Evolutionary conservation across 2,797 vertebrate species (phyloP).

Genomic region (Geotria australis): DNA sequence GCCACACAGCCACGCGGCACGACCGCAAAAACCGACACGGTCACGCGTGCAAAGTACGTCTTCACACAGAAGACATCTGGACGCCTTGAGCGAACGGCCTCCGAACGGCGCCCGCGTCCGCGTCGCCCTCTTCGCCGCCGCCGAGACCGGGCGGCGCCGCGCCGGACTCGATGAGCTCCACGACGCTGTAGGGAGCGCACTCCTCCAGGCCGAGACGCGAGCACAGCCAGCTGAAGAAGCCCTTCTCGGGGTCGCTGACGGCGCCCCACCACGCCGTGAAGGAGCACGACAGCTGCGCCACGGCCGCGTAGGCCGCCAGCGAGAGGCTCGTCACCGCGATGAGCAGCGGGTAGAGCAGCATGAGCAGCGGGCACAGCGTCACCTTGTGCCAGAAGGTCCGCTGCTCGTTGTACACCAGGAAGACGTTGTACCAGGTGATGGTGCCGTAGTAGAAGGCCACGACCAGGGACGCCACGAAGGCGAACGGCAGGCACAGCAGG

Average conservation of each 20-base stretch:
- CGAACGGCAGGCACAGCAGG: slow-evolving; percentile 43
- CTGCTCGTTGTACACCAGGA: slow-evolving; percentile 93
- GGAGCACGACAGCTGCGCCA: slow-evolving; percentile 78
- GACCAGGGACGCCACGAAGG: slow-evolving; percentile 68
- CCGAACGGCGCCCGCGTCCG: too few relatives aligned
- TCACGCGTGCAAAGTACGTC: too few relatives aligned
- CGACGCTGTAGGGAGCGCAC: slow-evolving; percentile 80
- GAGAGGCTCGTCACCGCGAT: slow-evolving; percentile 62
- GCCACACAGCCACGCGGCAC: too few relatives aligned
- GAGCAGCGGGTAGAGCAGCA: slow-evolving; percentile 80
- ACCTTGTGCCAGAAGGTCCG: slow-evolving; percentile 99
- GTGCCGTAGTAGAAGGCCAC: slow-evolving; percentile 95
- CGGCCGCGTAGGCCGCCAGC: slow-evolving; percentile 47
- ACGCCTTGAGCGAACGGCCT: too few relatives aligned
- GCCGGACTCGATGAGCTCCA: slow-evolving; percentile 60
- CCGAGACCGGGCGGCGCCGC: too few relatives aligned
- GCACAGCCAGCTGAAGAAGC: slow-evolving; percentile 89
- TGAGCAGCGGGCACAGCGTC: slow-evolving; percentile 70
- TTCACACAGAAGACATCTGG: too few relatives aligned
- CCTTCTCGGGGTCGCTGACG: slow-evolving; percentile 81
- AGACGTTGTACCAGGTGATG: slow-evolving; percentile 95
- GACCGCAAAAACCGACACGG: too few relatives aligned
- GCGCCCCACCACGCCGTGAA: slow-evolving; percentile 66
- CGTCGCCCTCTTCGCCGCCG: too few relatives aligned
- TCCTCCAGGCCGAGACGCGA: slow-evolving; percentile 79